These are phyloP conservation scores for Eilema depressum DNA, from an alignment of 2,888 invertebrate species.

Conservation along the genomic window DNA sequence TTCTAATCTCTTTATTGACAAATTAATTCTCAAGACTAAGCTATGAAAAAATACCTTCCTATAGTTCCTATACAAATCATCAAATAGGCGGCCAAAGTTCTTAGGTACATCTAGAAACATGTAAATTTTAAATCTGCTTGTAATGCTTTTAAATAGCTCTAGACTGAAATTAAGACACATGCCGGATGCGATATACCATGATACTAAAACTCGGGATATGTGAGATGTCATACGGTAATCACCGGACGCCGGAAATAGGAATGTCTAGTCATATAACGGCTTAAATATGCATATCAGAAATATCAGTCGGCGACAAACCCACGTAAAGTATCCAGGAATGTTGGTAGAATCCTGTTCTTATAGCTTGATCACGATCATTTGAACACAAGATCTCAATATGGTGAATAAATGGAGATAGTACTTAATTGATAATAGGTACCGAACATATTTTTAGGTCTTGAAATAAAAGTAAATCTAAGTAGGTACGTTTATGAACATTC, in stretches of 20 bases:
- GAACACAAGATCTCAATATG: no score
- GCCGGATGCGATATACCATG: conserved; percentile 42
- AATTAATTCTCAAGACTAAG: neutral
- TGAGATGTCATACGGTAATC: conserved; percentile 42
- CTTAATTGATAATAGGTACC: no score
- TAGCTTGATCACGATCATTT: neutral
- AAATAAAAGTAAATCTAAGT: no score
- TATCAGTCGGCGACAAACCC: conserved; percentile 34
- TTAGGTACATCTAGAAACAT: neutral
- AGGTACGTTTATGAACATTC: no score
- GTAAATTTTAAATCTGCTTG: conserved; percentile 1
- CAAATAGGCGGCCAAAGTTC: neutral
- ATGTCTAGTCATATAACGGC: conserved; percentile 44
- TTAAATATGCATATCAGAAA: conserved; percentile 39
- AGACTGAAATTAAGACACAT: conserved; percentile 37
- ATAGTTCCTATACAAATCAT: neutral
- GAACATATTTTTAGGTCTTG: neutral
- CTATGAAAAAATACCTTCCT: neutral
- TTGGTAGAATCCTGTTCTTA: conserved; percentile 15
- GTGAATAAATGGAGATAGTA: no score
- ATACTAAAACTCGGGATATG: conserved; percentile 39
- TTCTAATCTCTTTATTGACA: neutral
- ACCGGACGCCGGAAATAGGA: conserved; percentile 51
- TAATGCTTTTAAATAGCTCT: conserved; percentile 18
- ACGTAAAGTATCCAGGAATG: conserved; percentile 36